Evolutionary conservation across 2,113 vertebrate genomes (phyloP).

Genomic region (Pitta sordida): DNA sequence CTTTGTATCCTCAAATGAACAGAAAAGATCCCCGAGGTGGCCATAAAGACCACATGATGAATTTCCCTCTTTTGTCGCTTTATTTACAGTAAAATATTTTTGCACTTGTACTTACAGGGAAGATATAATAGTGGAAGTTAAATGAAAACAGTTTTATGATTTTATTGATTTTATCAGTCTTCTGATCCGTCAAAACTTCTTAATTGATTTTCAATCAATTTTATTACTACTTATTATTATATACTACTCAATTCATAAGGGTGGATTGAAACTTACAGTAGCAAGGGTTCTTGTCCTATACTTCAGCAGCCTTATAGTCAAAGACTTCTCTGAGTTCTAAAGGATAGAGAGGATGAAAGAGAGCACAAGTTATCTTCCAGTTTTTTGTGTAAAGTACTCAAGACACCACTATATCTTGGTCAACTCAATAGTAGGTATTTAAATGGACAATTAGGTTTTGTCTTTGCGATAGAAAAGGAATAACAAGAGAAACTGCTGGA

Average conservation of each 20-base stretch:
- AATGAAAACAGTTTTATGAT: background rate
- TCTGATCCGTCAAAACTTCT: background rate
- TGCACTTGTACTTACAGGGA: background rate
- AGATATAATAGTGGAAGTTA: background rate
- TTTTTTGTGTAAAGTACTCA: background rate
- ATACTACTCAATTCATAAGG: background rate
- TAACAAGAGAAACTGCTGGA: background rate
- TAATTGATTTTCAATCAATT: background rate
- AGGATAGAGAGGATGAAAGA: background rate
- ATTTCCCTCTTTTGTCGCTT: background rate
- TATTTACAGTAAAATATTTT: background rate
- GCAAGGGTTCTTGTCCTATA: background rate
- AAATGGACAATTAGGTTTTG: background rate
- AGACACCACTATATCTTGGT: background rate
- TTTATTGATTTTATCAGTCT: background rate
- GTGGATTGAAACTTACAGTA: background rate
- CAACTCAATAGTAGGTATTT: background rate
- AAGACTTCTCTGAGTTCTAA: background rate
- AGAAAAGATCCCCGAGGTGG: background rate
- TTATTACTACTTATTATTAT: background rate
- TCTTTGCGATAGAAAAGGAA: background rate
- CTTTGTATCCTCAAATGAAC: background rate
- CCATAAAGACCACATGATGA: background rate
- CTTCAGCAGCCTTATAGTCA: background rate
- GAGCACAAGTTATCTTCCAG: background rate